Evolutionary conservation across 2,113 vertebrate species (phyloP).

Genomic region (Colaptes auratus): DNA sequence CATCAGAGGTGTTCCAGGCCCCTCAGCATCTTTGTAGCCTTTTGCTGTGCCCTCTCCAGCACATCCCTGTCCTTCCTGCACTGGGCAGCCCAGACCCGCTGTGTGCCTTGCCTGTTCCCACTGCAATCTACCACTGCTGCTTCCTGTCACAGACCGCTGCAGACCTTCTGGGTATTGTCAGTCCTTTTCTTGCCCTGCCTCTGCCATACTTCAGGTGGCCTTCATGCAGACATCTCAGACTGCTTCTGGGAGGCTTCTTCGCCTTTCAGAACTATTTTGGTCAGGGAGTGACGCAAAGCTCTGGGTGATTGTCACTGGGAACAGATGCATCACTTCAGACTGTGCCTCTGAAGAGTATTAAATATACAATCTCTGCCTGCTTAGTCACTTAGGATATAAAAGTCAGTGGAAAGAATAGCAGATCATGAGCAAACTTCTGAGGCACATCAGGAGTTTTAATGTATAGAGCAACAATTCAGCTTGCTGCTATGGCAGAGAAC

Average conservation of each 20-base stretch:
- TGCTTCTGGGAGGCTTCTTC: background rate
- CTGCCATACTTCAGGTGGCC: background rate
- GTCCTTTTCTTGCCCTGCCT: background rate
- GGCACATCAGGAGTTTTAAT: accelerated
- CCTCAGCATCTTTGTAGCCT: no score
- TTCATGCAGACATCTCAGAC: background rate
- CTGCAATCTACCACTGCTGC: background rate
- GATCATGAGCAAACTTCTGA: background rate
- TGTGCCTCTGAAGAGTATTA: background rate
- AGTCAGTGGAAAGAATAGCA: background rate
- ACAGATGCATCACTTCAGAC: background rate
- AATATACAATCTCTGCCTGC: background rate
- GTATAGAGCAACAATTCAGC: background rate
- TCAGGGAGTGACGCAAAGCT: background rate
- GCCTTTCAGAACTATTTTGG: background rate
- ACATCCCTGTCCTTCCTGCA: no score
- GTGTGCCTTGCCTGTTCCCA: background rate
- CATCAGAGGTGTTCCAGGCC: no score
- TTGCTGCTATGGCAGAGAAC: background rate
- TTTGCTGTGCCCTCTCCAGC: no score
- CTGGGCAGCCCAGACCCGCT: no score
- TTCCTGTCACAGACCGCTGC: accelerated
- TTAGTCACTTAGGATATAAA: background rate
- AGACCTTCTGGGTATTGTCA: background rate
- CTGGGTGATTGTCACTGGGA: background rate